These are phyloP conservation scores for Gymnoscopelus microlampas DNA, from an alignment of 2,797 vertebrate species.

Conservation along the genomic window DNA sequence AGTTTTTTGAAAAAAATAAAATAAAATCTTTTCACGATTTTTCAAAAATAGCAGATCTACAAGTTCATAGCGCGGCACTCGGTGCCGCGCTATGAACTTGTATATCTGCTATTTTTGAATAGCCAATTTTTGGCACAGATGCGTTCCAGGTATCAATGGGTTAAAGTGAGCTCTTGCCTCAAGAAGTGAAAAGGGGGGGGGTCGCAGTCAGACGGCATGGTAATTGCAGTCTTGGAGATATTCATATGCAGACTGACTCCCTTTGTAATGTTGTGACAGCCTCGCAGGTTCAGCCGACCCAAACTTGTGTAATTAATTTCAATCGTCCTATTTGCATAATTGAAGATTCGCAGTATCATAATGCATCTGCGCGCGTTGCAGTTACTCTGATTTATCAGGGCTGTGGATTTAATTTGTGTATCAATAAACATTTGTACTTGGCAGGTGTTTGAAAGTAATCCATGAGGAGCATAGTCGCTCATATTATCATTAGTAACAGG, in stretches of 20 bases:
- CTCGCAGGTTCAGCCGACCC: constrained; percentile 62
- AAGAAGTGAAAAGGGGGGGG: constrained; percentile 32
- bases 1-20: too few species aligned
- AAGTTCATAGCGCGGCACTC: too few species aligned
- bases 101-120: too few species aligned
- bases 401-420: constrained; percentile 30
- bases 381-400: constrained; percentile 31
- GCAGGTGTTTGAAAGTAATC: constrained; percentile 21
- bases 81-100: too few species aligned
- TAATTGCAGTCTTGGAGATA: constrained; percentile 61
- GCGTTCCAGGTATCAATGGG: too few species aligned
- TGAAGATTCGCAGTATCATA: constrained; percentile 67
- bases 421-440: constrained; percentile 26
- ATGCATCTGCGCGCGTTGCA: constrained; percentile 54
- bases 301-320: constrained; percentile 70
- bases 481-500: too few species aligned
- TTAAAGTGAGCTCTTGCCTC: constrained; percentile 48
- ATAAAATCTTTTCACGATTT: too few species aligned
- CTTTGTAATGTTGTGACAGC: constrained; percentile 52
- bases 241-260: constrained; percentile 32
- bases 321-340: constrained; percentile 70
- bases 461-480: too few species aligned
- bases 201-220: constrained; percentile 37
- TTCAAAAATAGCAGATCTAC: too few species aligned
- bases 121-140: too few species aligned